These are phyloP conservation scores for Nephrocerus scutellatus DNA, from an alignment of 2,888 invertebrate species.

Conservation along the genomic window DNA sequence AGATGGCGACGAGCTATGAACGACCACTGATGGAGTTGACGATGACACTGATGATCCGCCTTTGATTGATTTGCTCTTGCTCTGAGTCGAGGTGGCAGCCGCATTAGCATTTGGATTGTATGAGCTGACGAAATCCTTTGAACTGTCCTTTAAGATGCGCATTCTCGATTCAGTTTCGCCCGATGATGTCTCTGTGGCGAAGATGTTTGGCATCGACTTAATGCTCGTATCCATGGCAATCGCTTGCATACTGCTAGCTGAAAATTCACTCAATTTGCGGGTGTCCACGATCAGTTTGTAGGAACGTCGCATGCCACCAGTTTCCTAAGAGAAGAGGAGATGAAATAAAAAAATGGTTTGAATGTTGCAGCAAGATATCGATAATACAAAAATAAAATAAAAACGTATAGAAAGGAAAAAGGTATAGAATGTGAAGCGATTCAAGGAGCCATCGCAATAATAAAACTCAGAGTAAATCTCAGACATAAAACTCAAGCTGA, in stretches of 20 bases:
- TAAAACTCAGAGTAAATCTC: too few relatives aligned
- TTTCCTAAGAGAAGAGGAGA: conserved; percentile 27
- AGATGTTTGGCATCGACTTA: conserved; percentile 26
- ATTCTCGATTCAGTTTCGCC: conserved; percentile 30
- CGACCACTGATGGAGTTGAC: conserved; percentile 6
- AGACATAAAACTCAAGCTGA: too few relatives aligned
- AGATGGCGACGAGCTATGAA: too few relatives aligned
- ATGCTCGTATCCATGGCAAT: conserved; percentile 29
- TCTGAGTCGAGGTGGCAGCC: conserved; percentile 2
- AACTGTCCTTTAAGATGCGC: conserved; percentile 34
- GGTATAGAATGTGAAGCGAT: not conserved
- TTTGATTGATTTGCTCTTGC: not conserved
- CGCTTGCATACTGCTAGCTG: conserved; percentile 29
- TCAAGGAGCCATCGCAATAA: too few relatives aligned
- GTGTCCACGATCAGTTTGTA: conserved; percentile 36
- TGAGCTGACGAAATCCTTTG: conserved; percentile 32
- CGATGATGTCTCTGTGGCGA: conserved; percentile 24
- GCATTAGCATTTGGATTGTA: conserved; percentile 29
- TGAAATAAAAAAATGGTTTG: not conserved
- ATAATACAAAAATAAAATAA: not conserved
- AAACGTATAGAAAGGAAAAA: not conserved
- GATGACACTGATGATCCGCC: not conserved
- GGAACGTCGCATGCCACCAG: conserved; percentile 37
- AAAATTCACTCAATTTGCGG: conserved; percentile 31
- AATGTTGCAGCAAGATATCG: not conserved